These are phyloP conservation scores for Actinostola sp. DNA, from an alignment of 92 coral and sea anemone species.

Conservation along the genomic window DNA sequence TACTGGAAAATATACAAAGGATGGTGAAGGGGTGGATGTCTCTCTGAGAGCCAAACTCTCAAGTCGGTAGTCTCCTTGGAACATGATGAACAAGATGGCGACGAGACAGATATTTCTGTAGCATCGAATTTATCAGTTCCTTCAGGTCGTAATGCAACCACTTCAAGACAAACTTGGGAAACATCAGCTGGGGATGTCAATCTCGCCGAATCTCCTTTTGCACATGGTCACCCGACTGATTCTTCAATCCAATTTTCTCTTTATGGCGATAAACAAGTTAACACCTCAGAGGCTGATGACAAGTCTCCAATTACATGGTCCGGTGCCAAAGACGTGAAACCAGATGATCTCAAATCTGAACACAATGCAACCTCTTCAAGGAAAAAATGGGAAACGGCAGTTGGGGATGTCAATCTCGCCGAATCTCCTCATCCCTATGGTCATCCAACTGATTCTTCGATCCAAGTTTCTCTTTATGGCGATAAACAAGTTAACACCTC, in stretches of 20 bases:
- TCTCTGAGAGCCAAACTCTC: conserved; percentile 24
- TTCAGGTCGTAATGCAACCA: conserved; percentile 40
- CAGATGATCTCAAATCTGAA: no score
- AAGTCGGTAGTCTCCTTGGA: conserved; percentile 7
- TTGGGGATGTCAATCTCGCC: not conserved
- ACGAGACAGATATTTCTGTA: conserved; percentile 47
- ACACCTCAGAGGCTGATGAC: no score
- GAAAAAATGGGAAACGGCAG: not conserved
- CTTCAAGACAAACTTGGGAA: conserved; percentile 70
- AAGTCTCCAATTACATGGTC: no score
- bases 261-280: conserved; percentile 44
- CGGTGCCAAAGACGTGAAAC: no score
- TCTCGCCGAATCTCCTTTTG: conserved; percentile 61
- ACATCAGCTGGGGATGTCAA: conserved; percentile 46
- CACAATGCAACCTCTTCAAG: no score
- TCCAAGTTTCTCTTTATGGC: no score
- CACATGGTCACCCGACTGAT: conserved; percentile 77
- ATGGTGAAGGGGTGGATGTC: not conserved
- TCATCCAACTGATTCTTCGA: no score
- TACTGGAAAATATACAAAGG: not conserved
- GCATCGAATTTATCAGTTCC: conserved; percentile 19
- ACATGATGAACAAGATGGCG: conserved; percentile 12
- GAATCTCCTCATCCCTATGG: no score
- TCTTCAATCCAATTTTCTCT: conserved; percentile 78
- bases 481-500: no score